A percentile compares a stretch with the other conserved stretches of the same genome.
phyloP scores from a whole-genome alignment of 2,797 vertebrate species.

The Poeciliopsis gracilis region DNA sequence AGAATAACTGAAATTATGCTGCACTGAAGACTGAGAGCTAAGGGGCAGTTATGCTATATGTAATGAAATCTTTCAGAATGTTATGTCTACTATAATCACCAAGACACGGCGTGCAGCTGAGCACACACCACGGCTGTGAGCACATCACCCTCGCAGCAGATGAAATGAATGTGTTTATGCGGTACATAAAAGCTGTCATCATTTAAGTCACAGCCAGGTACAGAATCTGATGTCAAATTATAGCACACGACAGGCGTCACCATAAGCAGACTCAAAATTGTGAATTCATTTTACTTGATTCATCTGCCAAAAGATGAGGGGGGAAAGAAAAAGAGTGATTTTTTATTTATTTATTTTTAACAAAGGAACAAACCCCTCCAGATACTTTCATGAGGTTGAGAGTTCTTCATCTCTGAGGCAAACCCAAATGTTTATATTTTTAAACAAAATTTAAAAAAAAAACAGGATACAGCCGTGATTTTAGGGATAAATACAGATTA shows the following conservation, averaged over 20 bases:
- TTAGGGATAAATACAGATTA: background rate
- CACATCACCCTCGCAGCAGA: background rate
- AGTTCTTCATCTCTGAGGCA: background rate
- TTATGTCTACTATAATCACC: background rate
- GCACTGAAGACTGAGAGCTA: background rate
- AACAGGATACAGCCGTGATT: background rate
- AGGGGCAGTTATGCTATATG: background rate
- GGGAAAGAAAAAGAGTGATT: background rate
- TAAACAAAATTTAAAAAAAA: background rate
- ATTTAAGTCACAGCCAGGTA: conserved; percentile 3
- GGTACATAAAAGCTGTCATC: conserved; percentile 8
- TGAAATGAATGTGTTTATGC: background rate
- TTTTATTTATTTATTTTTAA: background rate
- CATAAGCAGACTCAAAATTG: background rate
- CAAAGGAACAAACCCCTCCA: background rate
- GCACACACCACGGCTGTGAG: background rate
- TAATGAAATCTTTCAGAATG: background rate
- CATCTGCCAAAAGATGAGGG: background rate
- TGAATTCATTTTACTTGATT: background rate
- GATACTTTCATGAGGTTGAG: background rate
- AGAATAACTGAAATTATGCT: background rate
- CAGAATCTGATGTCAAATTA: background rate
- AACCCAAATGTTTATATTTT: conserved; percentile 6
- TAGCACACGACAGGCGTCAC: background rate
- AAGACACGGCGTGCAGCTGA: background rate